These are phyloP conservation scores for Nothura maculosa DNA, from an alignment of 2,797 vertebrate species.

Conservation along the genomic window DNA sequence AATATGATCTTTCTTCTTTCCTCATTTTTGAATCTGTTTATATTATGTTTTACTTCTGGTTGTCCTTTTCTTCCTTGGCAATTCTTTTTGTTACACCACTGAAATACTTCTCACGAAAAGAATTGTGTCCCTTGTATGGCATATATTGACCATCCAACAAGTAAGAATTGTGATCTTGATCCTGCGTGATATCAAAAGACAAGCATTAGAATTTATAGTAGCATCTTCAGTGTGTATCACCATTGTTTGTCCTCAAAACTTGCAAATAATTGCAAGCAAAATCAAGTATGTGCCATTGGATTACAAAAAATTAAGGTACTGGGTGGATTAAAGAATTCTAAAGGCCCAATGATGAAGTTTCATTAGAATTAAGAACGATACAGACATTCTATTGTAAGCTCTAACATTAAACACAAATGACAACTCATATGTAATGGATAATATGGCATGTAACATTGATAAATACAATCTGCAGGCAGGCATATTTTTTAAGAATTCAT, in stretches of 20 bases:
- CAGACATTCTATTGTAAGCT: background rate
- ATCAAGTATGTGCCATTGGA: background rate
- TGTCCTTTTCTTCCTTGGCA: slow-evolving; percentile 84
- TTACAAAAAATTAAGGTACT: background rate
- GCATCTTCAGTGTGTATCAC: accelerated
- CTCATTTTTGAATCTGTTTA: slow-evolving; percentile 51
- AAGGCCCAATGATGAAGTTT: background rate
- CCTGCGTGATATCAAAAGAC: slow-evolving; percentile 81
- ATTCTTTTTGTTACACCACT: slow-evolving; percentile 93
- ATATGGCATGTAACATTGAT: background rate
- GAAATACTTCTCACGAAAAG: slow-evolving; percentile 98
- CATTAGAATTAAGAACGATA: background rate
- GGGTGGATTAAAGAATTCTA: background rate
- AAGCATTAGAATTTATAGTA: background rate
- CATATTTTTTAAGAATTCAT: background rate
- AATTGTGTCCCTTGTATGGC: slow-evolving; percentile 93
- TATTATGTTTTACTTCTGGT: slow-evolving; percentile 74
- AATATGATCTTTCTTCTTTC: slow-evolving; percentile 51
- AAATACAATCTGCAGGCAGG: background rate
- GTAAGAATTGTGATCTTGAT: slow-evolving; percentile 83
- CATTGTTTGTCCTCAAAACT: background rate
- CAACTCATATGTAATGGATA: background rate
- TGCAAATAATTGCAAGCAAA: background rate
- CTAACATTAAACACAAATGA: background rate
- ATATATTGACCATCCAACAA: slow-evolving; percentile 83